Percentiles rank a stretch among this genome's conserved stretches.
Evolutionary conservation across 2,113 vertebrate species (phyloP).

Genomic region (Silurus asotus): DNA sequence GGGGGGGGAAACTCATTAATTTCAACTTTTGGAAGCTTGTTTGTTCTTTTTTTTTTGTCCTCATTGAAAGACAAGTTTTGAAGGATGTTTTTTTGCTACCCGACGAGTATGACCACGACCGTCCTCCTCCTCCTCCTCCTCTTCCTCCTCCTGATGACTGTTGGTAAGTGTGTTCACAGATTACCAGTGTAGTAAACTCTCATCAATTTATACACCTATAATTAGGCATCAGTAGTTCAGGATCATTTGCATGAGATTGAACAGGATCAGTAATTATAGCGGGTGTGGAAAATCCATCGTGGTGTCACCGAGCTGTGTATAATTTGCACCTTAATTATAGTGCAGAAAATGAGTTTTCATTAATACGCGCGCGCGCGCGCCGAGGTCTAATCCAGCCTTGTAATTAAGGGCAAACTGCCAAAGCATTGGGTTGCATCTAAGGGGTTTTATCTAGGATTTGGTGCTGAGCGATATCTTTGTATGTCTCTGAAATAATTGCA

Average conservation of each 20-base stretch:
- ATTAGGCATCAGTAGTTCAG: not conserved
- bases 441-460: not conserved
- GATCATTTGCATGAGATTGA: constrained; percentile 7
- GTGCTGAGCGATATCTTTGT: not conserved
- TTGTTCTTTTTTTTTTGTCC: not conserved
- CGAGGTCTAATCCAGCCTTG: not conserved
- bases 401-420: constrained; percentile 6
- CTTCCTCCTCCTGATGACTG: constrained; percentile 15
- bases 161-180: constrained; percentile 36
- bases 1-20: not conserved
- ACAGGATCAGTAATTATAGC: constrained; percentile 1
- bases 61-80: constrained; percentile 3
- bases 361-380: not conserved
- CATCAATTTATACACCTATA: not conserved
- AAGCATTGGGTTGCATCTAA: not conserved
- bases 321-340: constrained; percentile 22
- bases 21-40: not conserved
- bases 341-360: constrained; percentile 17
- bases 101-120: not conserved
- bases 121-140: constrained; percentile 17
- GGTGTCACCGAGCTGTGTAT: not conserved
- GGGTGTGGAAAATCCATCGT: constrained; percentile 5
- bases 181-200: constrained; percentile 2
- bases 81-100: constrained; percentile 31
- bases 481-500: not conserved